These are phyloP conservation scores for Astyanax mexicanus DNA, from an alignment of 2,797 vertebrate species.

Conservation along the genomic window DNA sequence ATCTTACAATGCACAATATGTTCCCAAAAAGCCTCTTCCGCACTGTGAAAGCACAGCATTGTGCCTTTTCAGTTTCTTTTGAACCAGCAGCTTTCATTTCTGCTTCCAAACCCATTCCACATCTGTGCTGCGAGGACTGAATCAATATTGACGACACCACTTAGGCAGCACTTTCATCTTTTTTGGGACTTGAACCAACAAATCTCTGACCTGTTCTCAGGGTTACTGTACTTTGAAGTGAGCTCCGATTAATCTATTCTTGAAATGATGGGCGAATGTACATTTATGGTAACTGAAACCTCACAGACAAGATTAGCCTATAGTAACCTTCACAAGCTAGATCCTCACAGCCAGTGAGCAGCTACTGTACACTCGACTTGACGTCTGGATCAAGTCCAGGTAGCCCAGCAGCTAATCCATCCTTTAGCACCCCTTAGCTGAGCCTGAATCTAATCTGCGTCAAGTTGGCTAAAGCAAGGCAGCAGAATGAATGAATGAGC, in stretches of 20 bases:
- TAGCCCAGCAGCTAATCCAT: conserved; percentile 10
- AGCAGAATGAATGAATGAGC: conserved; percentile 25
- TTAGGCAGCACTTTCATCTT: conserved; percentile 1
- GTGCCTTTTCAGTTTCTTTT: conserved; percentile 13
- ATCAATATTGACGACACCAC: not conserved
- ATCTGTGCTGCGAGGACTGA: not conserved
- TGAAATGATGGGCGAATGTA: not conserved
- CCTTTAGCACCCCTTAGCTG: conserved; percentile 3
- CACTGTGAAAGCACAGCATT: conserved; percentile 3
- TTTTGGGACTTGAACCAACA: conserved; percentile 8
- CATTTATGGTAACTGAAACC: not conserved
- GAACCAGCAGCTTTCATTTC: conserved; percentile 31
- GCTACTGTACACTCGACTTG: not conserved
- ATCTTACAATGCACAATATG: conserved; percentile 12
- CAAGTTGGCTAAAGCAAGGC: not conserved
- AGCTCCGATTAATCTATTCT: not conserved
- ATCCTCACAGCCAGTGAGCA: not conserved
- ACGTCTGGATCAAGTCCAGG: conserved; percentile 26
- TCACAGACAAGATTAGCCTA: not conserved
- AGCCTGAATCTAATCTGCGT: conserved; percentile 19
- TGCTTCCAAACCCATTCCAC: not conserved
- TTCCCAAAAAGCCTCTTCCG: not conserved
- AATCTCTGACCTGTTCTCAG: not conserved
- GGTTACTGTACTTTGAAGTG: not conserved
- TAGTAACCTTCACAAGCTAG: not conserved